phyloP scores from a whole-genome alignment of 2,113 vertebrate species.

The Noctilio leporinus region DNA sequence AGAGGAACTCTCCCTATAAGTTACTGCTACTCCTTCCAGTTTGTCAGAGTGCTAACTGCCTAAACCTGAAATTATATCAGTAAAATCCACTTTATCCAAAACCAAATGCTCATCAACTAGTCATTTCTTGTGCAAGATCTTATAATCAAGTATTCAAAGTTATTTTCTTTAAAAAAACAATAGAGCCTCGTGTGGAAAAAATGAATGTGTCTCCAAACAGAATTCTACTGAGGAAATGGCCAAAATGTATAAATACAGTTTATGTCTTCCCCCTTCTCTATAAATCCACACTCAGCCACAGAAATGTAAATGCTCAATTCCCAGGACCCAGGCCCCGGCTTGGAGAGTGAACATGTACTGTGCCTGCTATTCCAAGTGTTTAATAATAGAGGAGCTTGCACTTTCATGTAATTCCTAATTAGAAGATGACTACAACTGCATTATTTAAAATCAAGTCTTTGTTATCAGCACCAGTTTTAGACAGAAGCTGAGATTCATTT shows the following conservation, averaged over 20 bases:
- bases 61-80: not conserved
- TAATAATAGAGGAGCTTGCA: conserved; percentile 81
- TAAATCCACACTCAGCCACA: conserved; percentile 57
- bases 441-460: conserved; percentile 83
- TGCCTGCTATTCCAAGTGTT: conserved; percentile 72
- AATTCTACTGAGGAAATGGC: conserved; percentile 17
- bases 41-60: not conserved
- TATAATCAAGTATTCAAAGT: not conserved
- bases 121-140: conserved; percentile 19
- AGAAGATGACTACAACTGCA: conserved; percentile 82
- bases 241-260: not conserved
- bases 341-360: conserved; percentile 42
- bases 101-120: not conserved
- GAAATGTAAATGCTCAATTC: conserved; percentile 38
- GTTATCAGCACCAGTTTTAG: conserved; percentile 85
- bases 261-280: not conserved
- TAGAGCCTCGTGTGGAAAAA: not conserved
- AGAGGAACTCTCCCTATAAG: not conserved
- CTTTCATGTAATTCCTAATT: conserved; percentile 87
- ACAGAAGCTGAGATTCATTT: conserved; percentile 82
- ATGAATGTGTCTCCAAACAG: conserved; percentile 21
- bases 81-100: not conserved
- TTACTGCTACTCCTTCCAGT: not conserved
- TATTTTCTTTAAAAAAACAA: not conserved
- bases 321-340: conserved; percentile 14